A percentile compares a stretch with the other conserved stretches of the same genome.
These are phyloP conservation scores for Penaeus vannamei DNA, from an alignment of 1,140 invertebrate genomes.

Conservation along the genomic window DNA sequence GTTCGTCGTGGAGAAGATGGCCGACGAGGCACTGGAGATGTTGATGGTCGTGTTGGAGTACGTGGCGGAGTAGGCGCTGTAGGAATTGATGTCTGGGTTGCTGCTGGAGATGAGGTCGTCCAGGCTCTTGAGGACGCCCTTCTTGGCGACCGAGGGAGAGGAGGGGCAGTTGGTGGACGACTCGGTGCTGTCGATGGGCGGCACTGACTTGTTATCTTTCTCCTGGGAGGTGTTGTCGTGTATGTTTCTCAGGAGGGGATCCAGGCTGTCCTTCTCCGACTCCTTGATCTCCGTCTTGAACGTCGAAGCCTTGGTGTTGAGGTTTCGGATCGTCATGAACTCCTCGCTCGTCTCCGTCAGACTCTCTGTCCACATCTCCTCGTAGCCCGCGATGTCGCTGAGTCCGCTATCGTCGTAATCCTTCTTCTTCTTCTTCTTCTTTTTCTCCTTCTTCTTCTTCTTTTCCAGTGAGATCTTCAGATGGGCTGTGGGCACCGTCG, in stretches of 20 bases:
- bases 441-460: neutral
- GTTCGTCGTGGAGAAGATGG: neutral
- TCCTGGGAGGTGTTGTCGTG: neutral
- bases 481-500: neutral
- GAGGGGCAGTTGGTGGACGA: slow-evolving; percentile 9
- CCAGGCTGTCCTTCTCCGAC: neutral
- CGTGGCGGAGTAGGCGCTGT: neutral
- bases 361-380: slow-evolving; percentile 38
- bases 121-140: slow-evolving; percentile 49
- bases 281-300: slow-evolving; percentile 29
- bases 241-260: slow-evolving; percentile 38
- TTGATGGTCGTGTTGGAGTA: neutral
- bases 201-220: neutral
- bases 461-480: slow-evolving; percentile 1
- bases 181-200: neutral
- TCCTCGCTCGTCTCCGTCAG: slow-evolving; percentile 18
- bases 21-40: neutral
- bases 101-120: slow-evolving; percentile 52
- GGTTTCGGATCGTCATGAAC: slow-evolving; percentile 27
- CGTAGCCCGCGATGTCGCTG: neutral
- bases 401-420: neutral
- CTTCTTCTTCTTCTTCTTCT: slow-evolving; percentile 27
- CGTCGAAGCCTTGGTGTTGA: slow-evolving; percentile 24
- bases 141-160: neutral
- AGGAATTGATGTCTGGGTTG: slow-evolving; percentile 26